Evolutionary conservation across 2,888 invertebrate species (phyloP).

Genomic region (Volucella bombylans): DNA sequence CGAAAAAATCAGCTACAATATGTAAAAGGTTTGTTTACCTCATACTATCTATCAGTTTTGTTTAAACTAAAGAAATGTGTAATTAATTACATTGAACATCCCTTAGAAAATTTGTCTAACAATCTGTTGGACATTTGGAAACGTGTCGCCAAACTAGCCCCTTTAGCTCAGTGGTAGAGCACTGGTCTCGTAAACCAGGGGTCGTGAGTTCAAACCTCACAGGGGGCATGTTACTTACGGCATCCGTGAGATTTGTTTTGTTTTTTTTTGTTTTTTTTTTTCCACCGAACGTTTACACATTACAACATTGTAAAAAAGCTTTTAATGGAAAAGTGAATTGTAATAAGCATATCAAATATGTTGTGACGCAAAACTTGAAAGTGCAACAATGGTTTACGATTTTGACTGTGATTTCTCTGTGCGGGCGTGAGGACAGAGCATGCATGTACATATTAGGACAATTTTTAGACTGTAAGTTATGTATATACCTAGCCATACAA

Average conservation of each 20-base stretch:
- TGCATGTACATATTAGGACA: no score
- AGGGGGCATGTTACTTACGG: conserved; percentile 76
- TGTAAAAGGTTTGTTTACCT: no score
- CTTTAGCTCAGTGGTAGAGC: conserved; percentile 81
- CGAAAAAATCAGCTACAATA: no score
- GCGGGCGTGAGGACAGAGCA: no score
- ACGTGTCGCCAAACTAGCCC: conserved; percentile 75
- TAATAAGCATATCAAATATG: no score
- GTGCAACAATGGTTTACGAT: no score
- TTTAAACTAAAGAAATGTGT: not conserved
- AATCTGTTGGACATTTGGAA: conserved; percentile 55
- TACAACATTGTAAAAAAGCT: not conserved
- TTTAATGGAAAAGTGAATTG: no score
- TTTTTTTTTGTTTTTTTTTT: conserved; percentile 33
- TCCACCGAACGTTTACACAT: not conserved
- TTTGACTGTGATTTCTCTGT: no score
- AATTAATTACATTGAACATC: conserved; percentile 27
- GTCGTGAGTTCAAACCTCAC: conserved; percentile 81
- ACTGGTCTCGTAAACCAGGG: conserved; percentile 81
- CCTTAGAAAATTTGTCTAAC: conserved; percentile 42
- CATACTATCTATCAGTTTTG: no score
- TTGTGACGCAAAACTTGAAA: no score
- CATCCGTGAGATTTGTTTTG: conserved; percentile 2
- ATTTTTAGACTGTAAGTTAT: no score
- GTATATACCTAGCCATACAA: no score